Percentiles rank a stretch among this genome's conserved stretches.
Evolutionary conservation across 1,140 invertebrate genomes (phyloP).

Genomic region (Argopecten irradians): DNA sequence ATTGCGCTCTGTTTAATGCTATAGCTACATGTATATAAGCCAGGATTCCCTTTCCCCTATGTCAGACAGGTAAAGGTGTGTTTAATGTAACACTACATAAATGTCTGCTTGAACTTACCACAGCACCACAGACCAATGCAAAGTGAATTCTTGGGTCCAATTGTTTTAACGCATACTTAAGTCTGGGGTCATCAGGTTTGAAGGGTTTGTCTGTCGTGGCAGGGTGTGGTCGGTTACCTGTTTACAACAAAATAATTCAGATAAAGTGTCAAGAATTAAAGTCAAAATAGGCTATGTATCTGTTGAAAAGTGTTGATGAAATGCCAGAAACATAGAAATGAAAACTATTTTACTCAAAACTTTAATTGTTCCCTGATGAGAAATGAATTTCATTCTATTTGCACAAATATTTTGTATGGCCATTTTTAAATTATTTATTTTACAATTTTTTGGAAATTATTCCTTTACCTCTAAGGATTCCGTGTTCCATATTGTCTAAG

Average conservation of each 20-base stretch:
- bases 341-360: too few relatives aligned
- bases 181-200: constrained; percentile 67
- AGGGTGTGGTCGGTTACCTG: constrained; percentile 76
- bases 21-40: not conserved
- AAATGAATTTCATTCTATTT: not conserved
- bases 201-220: constrained; percentile 72
- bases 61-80: too few relatives aligned
- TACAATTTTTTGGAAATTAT: too few relatives aligned
- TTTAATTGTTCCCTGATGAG: not conserved
- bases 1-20: not conserved
- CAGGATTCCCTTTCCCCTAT: too few relatives aligned
- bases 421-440: too few relatives aligned
- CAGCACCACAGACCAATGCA: constrained; percentile 77
- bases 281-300: not conserved
- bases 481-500: constrained; percentile 77
- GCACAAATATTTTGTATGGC: not conserved
- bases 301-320: too few relatives aligned
- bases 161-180: constrained; percentile 67
- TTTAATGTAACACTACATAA: too few relatives aligned
- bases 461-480: constrained; percentile 73
- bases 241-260: not conserved
- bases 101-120: constrained; percentile 64
- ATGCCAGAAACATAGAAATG: too few relatives aligned
- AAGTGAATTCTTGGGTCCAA: constrained; percentile 78
- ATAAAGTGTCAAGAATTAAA: not conserved